phyloP scores from a whole-genome alignment of 2,888 invertebrate genomes.

The Pristionchus entomophagus region DNA sequence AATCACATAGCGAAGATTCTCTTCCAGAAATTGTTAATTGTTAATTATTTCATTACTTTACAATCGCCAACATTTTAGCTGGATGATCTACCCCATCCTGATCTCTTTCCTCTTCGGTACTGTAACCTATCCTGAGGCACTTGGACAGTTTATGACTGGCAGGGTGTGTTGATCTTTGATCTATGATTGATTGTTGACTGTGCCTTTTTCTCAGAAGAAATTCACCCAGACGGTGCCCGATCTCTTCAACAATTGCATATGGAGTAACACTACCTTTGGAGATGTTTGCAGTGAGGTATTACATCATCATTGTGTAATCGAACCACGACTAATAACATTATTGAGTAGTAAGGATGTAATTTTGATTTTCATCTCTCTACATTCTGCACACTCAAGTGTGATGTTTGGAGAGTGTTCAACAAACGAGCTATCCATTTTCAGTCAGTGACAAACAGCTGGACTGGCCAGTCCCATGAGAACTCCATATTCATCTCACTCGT shows the following conservation, averaged over 20 bases:
- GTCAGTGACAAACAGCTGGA: slow-evolving; percentile 45
- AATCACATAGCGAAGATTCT: slow-evolving; percentile 67
- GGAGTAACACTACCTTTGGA: slow-evolving; percentile 52
- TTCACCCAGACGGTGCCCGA: slow-evolving; percentile 66
- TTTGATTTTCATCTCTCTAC: not conserved
- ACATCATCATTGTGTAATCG: not conserved
- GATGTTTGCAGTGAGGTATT: slow-evolving; percentile 19
- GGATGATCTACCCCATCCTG: slow-evolving; percentile 91
- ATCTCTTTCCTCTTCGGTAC: slow-evolving; percentile 86
- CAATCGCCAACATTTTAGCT: slow-evolving; percentile 81
- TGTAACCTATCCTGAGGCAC: slow-evolving; percentile 90
- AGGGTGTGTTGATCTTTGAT: slow-evolving; percentile 73
- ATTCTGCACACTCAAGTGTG: no score
- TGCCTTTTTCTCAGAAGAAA: slow-evolving; percentile 58
- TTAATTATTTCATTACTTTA: not conserved
- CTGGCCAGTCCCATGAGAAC: slow-evolving; percentile 49
- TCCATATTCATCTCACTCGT: slow-evolving; percentile 49
- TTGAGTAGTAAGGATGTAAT: no score
- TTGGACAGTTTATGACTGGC: slow-evolving; percentile 86
- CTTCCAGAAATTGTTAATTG: slow-evolving; percentile 70
- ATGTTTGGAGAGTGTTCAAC: no score
- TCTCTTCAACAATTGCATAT: slow-evolving; percentile 70
- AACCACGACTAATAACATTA: no score
- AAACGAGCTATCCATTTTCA: not conserved
- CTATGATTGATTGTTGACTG: not conserved